Base-by-base conservation (phyloP, 2,888 invertebrate genomes). In the Lepidochrysops patricia region DNA sequence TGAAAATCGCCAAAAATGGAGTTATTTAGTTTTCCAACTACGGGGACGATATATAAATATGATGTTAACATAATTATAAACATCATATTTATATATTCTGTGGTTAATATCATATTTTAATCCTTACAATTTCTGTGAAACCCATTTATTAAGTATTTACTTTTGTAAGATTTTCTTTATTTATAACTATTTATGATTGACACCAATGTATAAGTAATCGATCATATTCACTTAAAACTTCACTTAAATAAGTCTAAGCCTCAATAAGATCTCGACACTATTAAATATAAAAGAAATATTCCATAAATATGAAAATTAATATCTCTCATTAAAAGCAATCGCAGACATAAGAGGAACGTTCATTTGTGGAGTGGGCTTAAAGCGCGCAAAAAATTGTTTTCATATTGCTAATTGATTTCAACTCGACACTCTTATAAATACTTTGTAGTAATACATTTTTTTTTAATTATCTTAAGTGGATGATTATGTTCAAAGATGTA, bases 361-460 rank as follows among this genome's bases (percentile, higher is more conserved):
- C 54, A 32, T 32, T 43, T 54, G 52, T 27, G 32, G 19, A 54
- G 54, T 54, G 27, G 54, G 19, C 54, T 54, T 19, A 54, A 25
- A 23, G 5, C 54, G 19, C 19, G 29, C 32, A 32, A 54, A 54
- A 52, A 52, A 52, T 29, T 52, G 29, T 32, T 54, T 54, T 54
- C 12, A 32, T 32, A 54, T 32, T 54, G 29, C 29, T 54, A 54
- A 54, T 54, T 29, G 54, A 54, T 54, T 54, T 12, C 32, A 1
- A 19, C 9, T 54, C 54, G n/a, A 25, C 26, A 26, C 25, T 50
- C 2, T 13, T 25, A 50, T 26, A 50, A 26, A 50, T 50, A 13
- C 19, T 43, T 4, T 19, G 13, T 2, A 13, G 13, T 26, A 50
- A 50, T 13, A 13, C 2, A 50, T 4, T 3, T 50, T 26, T 26